Base-by-base conservation (phyloP, 2,888 invertebrate genomes). In the Amphipoea lucens region DNA sequence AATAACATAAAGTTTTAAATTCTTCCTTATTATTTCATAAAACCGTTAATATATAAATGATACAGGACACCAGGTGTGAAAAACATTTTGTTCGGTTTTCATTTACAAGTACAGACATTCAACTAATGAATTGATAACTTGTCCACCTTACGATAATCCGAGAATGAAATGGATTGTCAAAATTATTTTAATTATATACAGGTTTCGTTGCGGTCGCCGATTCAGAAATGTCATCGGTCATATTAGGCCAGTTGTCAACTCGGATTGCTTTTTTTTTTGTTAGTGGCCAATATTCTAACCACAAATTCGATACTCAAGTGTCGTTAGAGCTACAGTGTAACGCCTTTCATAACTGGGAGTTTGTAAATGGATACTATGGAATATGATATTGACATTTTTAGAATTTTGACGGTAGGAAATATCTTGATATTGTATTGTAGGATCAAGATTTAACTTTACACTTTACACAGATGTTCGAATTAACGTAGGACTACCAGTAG, bases 281-380 rank as follows among this genome's bases (percentile, higher is more conserved):
- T 88, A 79, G 76, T 89, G 89, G 88, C 90, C 89, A 90, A 92
- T 83, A 81, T 90, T 89, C 80, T 89, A 85, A 94, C 94, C 94
- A 91, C 94, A 93, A 90, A 91, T 90, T 89, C 84, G 90, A 93
- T 91, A 91, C 88, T 79, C 84, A 85, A 90, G 91, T 92, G 93
- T 94, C 92, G 91, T 88, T 88, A 89, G 90, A 88, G 87, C 85
- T 90, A 91, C 79, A 79, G 74, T 69, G 77, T 88, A 82, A 88
- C 90, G 86, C 90, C 90, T 90, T 87, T 90, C 84, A 65, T 86
- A 90, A 89, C 90, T 84, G 86, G 45, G 81, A 82, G 82, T 82
- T 82, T 74, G 90, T 83, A 88, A 89, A 40, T 71, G 54, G 80
- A 90, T 89, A 83, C 65, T 71, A 63, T 85, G 89, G n/a, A 88